Conservation (phyloP, 1,140 invertebrate genomes). For the Drosophila pandora region DNA sequence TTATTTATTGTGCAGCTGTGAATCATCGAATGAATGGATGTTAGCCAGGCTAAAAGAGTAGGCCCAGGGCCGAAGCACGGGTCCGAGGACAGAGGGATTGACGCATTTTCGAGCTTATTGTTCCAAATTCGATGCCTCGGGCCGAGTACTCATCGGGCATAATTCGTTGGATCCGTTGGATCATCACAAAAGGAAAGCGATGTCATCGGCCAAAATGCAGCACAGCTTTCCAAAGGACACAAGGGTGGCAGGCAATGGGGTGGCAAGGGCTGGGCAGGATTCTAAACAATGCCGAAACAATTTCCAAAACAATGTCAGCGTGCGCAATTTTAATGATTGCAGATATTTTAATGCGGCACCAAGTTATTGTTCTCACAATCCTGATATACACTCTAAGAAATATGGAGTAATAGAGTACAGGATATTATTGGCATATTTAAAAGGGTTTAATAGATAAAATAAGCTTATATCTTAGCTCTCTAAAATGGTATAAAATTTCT, state of each 20-base stretch:
- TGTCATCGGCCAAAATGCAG: conserved; percentile 50
- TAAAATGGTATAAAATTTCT: not conserved
- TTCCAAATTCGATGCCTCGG: conserved; percentile 36
- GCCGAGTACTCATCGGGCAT: conserved; percentile 42
- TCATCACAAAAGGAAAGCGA: conserved; percentile 57
- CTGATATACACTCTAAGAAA: conserved; percentile 30
- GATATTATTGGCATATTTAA: not conserved
- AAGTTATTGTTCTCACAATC: conserved; percentile 73
- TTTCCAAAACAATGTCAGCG: conserved; percentile 74
- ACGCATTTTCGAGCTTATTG: conserved; percentile 56
- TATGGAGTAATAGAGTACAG: not conserved
- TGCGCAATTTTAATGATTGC: conserved; percentile 81
- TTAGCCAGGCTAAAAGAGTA: conserved; percentile 6
- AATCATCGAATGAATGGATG: conserved; percentile 37
- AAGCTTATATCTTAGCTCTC: not conserved
- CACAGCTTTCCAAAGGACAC: conserved; percentile 8
- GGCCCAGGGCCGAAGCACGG: not conserved
- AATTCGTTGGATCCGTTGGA: conserved; percentile 58
- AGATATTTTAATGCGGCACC: conserved; percentile 80
- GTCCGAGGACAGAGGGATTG: conserved; percentile 9
- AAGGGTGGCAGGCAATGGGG: not conserved
- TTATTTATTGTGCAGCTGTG: conserved; percentile 42
- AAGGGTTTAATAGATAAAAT: not conserved
- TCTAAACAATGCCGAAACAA: conserved; percentile 68
- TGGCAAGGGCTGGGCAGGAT: conserved; percentile 7